These are phyloP conservation scores for Cebidichthys violaceus DNA, from an alignment of 2,113 vertebrate genomes.

Conservation along the genomic window DNA sequence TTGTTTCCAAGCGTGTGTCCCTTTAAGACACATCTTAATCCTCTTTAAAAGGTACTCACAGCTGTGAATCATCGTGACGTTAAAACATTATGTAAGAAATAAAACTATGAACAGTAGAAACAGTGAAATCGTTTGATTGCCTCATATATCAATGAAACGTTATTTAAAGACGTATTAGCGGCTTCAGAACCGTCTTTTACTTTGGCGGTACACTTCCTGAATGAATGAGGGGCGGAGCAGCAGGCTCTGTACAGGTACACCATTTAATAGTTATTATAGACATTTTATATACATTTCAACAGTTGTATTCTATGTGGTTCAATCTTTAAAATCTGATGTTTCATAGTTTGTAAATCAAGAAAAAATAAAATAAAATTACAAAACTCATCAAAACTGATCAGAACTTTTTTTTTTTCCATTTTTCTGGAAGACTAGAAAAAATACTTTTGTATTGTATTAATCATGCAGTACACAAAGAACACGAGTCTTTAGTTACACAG, in stretches of 20 bases:
- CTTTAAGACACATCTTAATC: too few species aligned
- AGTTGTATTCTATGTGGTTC: slow-evolving; percentile 94
- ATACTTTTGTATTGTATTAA: slow-evolving; percentile 95
- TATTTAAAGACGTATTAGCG: too few species aligned
- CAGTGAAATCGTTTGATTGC: too few species aligned
- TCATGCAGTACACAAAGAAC: slow-evolving; percentile 98
- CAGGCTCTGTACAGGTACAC: slow-evolving; percentile 92
- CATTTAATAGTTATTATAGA: slow-evolving; percentile 99
- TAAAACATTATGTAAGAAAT: too few species aligned
- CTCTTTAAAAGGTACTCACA: too few species aligned
- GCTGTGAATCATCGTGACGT: too few species aligned
- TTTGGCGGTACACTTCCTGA: neutral
- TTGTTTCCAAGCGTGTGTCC: too few species aligned
- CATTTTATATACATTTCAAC: slow-evolving; percentile 96
- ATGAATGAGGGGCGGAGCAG: slow-evolving; percentile 19
- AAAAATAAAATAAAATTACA: slow-evolving; percentile 86
- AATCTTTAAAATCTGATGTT: slow-evolving; percentile 98
- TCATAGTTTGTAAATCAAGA: slow-evolving; percentile 95
- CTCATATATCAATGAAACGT: too few species aligned
- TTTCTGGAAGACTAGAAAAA: slow-evolving; percentile 99
- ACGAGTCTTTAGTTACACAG: slow-evolving; percentile 87
- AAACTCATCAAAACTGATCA: slow-evolving; percentile 97
- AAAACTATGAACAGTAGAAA: too few species aligned
- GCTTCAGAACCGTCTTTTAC: neutral
- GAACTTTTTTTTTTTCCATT: slow-evolving; percentile 84